These are phyloP conservation scores for Pitta sordida DNA, from an alignment of 2,113 vertebrate genomes.

Conservation along the genomic window DNA sequence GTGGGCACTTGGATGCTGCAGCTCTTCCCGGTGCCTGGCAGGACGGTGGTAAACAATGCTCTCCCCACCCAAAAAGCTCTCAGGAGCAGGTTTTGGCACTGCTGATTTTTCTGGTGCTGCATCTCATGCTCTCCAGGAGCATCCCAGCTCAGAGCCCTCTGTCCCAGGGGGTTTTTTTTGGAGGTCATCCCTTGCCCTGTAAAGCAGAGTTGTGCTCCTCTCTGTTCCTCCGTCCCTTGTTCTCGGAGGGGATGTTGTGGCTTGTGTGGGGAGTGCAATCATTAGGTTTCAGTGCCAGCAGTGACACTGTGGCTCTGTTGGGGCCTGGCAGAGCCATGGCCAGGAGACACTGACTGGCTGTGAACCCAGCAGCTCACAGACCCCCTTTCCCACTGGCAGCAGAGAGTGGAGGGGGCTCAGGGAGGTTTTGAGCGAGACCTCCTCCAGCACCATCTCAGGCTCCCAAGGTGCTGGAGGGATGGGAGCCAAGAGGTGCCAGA, in stretches of 20 bases:
- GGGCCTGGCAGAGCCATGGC: neutral
- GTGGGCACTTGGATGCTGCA: neutral
- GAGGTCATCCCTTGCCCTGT: neutral
- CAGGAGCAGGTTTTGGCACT: neutral
- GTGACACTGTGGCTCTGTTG: neutral
- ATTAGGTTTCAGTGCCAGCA: neutral
- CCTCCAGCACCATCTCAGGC: neutral
- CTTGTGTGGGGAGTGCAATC: neutral
- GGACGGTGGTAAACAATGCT: neutral
- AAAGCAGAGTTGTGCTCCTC: neutral
- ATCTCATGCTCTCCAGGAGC: neutral
- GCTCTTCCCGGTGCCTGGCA: neutral
- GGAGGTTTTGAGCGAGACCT: neutral
- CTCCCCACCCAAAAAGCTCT: neutral
- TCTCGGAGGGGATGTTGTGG: neutral
- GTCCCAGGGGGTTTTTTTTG: neutral
- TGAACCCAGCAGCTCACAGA: neutral
- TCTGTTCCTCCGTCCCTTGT: neutral
- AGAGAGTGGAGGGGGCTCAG: neutral
- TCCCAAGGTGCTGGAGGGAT: too few species aligned
- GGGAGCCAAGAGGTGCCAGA: neutral
- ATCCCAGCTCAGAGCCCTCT: neutral
- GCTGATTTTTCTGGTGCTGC: too few species aligned
- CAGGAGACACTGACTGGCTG: neutral
- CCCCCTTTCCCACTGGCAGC: neutral